A percentile compares a stretch with the other conserved stretches of the same genome.
Conservation (phyloP, 2,113 vertebrate species). For the Crotalus viridis region DNA sequence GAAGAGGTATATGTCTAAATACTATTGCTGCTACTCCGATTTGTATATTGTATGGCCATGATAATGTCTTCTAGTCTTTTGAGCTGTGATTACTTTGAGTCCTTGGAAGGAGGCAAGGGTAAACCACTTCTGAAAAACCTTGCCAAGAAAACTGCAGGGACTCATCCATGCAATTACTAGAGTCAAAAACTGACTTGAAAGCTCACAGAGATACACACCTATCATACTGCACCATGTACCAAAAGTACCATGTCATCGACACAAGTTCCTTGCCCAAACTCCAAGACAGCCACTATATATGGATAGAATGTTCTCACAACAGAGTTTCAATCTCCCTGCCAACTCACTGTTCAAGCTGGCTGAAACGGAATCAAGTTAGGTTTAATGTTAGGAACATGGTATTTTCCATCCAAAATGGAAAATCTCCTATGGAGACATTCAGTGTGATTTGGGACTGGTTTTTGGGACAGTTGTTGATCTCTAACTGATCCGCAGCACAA, state of each 20-base stretch:
- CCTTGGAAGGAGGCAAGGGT: not conserved
- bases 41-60: not conserved
- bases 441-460: not conserved
- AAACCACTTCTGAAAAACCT: not conserved
- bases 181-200: not conserved
- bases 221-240: not conserved
- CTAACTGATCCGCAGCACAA: not conserved
- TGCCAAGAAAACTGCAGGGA: not conserved
- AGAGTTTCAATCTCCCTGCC: not conserved
- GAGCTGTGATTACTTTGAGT: not conserved
- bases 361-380: not conserved
- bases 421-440: not conserved
- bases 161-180: not conserved
- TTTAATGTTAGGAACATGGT: not conserved
- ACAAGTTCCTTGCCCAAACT: not conserved
- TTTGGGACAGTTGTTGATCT: not conserved
- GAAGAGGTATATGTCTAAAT: not conserved
- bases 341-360: not conserved
- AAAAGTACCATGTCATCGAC: not conserved
- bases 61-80: not conserved
- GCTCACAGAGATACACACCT: not conserved
- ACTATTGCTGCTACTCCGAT: not conserved
- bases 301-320: not conserved
- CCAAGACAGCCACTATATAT: not conserved
- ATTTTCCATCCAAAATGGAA: not conserved